Evolutionary conservation across 2,113 vertebrate species (phyloP), one percentile per base, ranked within the genome.

Genomic region (Serinus canaria): DNA sequence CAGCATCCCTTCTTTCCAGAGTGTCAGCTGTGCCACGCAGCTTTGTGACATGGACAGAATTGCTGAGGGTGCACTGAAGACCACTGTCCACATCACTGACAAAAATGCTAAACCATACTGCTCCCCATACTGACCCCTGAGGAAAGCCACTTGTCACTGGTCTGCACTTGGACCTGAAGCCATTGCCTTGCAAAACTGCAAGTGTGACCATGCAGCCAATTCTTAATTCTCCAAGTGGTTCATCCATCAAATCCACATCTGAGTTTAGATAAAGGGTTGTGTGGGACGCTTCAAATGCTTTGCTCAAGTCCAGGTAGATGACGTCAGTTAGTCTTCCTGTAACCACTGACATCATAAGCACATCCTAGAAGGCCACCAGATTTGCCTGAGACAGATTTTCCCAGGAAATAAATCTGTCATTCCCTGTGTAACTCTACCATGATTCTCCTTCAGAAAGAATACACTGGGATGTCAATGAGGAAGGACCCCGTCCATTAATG

Each of bases 21-120:
- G 9, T 31, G 17, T 44, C 72, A 68, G 0, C 44, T 31, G 37
- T 0, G 0, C 18, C 53, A 44, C 11, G 23, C 10, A 60, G 4
- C 46, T 60, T 52, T 39, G 46, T 44, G 46, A 33, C 22, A 19
- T 8, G 49, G 37, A 60, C 18, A 60, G 39, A 69, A 69, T 23
- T 78, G 55, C 23, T 60, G 33, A 69, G 15, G 12, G 2, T 27
- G 23, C 11, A 8, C 39, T 23, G 33, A 60, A 69, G 39, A 37
- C 21, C 22, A 15, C 15, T 37, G 37, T 33, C 46, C 22, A 37
- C 0, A 0, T 53, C 55, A 33, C 55, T 70, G 55, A 24, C 33
- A 78, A 43, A 69, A 27, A 16, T 39, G 23, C 39, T 53, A 87
- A 69, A 53, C 33, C 12, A 4, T n/a, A 28, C 23, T 46, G 46